Percentiles rank a stretch among this genome's conserved stretches.
Evolutionary conservation across 2,113 vertebrate genomes (phyloP).

Genomic region (Perognathus longimembris): DNA sequence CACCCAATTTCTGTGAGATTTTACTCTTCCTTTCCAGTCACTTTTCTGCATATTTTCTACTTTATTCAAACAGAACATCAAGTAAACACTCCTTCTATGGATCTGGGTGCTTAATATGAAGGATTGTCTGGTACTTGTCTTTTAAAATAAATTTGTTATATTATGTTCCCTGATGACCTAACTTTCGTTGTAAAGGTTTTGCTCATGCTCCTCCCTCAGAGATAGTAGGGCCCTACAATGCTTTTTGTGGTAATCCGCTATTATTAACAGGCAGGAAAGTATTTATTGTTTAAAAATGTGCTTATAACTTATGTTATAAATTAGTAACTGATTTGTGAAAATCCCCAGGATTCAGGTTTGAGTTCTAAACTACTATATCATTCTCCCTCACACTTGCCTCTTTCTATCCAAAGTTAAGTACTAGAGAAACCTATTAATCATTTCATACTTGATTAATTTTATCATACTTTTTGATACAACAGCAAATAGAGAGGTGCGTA

Average conservation of each 20-base stretch:
- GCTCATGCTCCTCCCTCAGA: not conserved
- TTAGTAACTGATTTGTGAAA: not conserved
- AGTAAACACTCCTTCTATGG: not conserved
- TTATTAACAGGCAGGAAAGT: not conserved
- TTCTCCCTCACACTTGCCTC: not conserved
- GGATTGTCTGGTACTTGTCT: not conserved
- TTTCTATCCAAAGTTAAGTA: not conserved
- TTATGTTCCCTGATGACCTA: not conserved
- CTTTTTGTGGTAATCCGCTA: not conserved
- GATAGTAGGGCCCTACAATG: not conserved
- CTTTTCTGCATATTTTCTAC: not conserved
- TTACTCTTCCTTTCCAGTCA: not conserved
- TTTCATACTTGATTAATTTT: too few species aligned
- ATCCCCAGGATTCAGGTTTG: not conserved
- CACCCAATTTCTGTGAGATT: not conserved
- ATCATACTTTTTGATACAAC: too few species aligned
- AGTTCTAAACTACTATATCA: not conserved
- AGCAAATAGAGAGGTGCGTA: too few species aligned
- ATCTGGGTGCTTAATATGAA: not conserved
- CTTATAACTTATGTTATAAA: not conserved
- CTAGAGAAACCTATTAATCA: too few species aligned
- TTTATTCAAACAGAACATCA: not conserved
- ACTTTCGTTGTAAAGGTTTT: not conserved
- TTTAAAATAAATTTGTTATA: not conserved
- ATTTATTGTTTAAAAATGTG: slow-evolving; percentile 10